phyloP scores from a whole-genome alignment of 2,113 vertebrate genomes.

The Nicator chloris region DNA sequence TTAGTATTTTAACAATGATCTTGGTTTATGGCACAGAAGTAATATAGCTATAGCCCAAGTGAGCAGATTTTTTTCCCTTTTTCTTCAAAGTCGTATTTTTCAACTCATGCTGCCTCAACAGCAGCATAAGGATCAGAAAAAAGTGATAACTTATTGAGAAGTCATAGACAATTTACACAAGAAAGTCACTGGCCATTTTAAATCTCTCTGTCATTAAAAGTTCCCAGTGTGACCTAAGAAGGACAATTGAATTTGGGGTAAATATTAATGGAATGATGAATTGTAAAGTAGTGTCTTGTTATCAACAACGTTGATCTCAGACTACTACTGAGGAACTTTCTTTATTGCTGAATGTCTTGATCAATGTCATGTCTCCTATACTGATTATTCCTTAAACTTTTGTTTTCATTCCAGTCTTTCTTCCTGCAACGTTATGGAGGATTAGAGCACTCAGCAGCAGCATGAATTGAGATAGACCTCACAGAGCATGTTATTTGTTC shows the following conservation, averaged over 20 bases:
- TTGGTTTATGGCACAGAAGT: background rate
- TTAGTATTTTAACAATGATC: too few relatives aligned
- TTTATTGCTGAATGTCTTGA: background rate
- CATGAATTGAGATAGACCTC: background rate
- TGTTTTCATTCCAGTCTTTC: background rate
- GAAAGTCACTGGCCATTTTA: background rate
- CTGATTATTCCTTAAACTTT: background rate
- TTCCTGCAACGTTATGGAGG: background rate
- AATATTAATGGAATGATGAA: background rate
- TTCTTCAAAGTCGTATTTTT: background rate
- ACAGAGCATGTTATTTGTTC: background rate
- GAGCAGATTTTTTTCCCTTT: background rate
- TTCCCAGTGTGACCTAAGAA: background rate
- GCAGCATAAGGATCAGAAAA: background rate
- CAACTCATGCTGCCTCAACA: background rate
- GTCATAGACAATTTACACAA: background rate
- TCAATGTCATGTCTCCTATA: too few relatives aligned
- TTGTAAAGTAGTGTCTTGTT: background rate
- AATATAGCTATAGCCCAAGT: background rate
- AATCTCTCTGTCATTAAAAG: background rate
- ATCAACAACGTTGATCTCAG: background rate
- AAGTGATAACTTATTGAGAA: background rate
- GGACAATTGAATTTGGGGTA: background rate
- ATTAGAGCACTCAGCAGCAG: background rate
- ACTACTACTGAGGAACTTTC: background rate